A percentile compares a stretch with the other conserved stretches of the same genome.
These are phyloP conservation scores for Aphelenchoides bicaudatus DNA, from an alignment of 2,888 invertebrate genomes.

Conservation along the genomic window DNA sequence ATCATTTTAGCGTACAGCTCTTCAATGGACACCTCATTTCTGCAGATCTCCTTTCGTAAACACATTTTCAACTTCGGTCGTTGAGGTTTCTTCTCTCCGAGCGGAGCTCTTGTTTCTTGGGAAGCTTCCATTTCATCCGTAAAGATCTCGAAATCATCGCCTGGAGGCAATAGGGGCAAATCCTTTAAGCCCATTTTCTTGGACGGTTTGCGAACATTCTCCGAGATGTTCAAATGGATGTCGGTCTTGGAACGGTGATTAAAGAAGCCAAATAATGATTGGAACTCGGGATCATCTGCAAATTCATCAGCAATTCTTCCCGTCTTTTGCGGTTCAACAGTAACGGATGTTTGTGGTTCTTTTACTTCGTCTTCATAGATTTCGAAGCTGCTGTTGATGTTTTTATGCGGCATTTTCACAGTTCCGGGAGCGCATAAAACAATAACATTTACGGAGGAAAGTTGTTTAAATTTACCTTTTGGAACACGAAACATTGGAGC, in stretches of 20 bases:
- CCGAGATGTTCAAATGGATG: constrained; percentile 29
- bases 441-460: background rate
- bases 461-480: constrained; percentile 12
- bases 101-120: too few relatives aligned
- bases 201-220: constrained; percentile 16
- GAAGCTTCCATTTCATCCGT: too few relatives aligned
- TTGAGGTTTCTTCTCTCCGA: too few relatives aligned
- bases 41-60: too few relatives aligned
- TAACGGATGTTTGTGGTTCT: background rate
- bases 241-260: constrained; percentile 26
- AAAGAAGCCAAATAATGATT: constrained; percentile 31
- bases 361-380: constrained; percentile 25
- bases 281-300: constrained; percentile 24
- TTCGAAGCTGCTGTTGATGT: constrained; percentile 25
- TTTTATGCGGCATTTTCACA: constrained; percentile 13
- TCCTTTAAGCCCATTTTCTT: background rate
- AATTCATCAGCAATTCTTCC: constrained; percentile 29
- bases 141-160: background rate
- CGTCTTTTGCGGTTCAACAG: too few relatives aligned
- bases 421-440: constrained; percentile 21
- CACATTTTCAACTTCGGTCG: too few relatives aligned
- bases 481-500: constrained; percentile 28
- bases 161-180: background rate
- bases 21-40: too few relatives aligned
- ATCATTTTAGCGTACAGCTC: too few relatives aligned